phyloP scores from a whole-genome alignment of 2,113 vertebrate genomes.

The Rousettus leschenaultii region DNA sequence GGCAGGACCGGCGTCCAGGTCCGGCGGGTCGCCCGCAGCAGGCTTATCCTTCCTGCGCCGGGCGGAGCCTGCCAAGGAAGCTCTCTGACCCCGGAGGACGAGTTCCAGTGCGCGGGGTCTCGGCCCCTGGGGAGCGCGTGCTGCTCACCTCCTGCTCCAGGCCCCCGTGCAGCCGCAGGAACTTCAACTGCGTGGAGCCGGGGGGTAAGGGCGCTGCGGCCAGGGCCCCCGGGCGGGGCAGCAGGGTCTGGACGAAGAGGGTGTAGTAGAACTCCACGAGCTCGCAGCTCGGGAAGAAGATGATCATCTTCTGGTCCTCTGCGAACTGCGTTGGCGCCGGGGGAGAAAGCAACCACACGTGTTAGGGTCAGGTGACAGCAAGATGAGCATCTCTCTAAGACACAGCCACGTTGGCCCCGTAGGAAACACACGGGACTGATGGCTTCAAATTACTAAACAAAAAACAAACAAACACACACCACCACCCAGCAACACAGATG shows the following conservation, averaged over 20 bases:
- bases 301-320: constrained; percentile 88
- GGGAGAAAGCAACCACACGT: rapidly evolving
- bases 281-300: constrained; percentile 96
- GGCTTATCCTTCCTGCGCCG: background rate
- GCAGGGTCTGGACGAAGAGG: constrained; percentile 87
- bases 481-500: background rate
- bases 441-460: background rate
- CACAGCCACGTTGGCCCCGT: rapidly evolving
- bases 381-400: background rate
- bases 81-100: rapidly evolving
- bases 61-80: background rate
- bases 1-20: background rate
- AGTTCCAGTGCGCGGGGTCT: rapidly evolving
- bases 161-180: constrained; percentile 91
- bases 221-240: background rate
- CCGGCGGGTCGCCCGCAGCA: background rate
- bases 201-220: background rate
- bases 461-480: too few relatives aligned
- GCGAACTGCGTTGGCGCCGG: constrained; percentile 82
- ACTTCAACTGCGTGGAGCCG: constrained; percentile 65
- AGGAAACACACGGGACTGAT: background rate
- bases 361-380: background rate
- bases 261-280: constrained; percentile 92
- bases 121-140: background rate
- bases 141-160: constrained; percentile 93